phyloP scores from a whole-genome alignment of 2,113 vertebrate species.

The Glareola pratincola region DNA sequence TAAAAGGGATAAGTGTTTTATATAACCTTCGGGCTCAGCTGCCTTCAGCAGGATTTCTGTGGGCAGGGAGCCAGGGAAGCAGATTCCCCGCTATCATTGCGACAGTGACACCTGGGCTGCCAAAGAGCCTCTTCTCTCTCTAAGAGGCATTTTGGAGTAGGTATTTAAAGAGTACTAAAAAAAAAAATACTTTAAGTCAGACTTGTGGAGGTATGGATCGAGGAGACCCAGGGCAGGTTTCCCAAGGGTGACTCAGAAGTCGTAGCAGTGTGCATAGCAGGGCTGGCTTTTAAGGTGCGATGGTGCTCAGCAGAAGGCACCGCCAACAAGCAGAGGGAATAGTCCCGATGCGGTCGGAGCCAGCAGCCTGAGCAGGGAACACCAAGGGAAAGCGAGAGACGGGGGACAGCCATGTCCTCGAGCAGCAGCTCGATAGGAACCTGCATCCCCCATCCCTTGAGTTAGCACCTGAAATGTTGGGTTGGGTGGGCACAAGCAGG shows the following conservation, averaged over 20 bases:
- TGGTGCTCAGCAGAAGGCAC: not conserved
- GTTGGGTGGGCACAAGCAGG: not conserved
- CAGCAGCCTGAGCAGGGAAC: not conserved
- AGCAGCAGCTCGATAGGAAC: not conserved
- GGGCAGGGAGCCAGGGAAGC: slow-evolving; percentile 5
- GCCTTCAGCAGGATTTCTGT: slow-evolving; percentile 8
- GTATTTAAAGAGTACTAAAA: not conserved
- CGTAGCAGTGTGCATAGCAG: not conserved
- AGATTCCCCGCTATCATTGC: not conserved
- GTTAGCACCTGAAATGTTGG: not conserved
- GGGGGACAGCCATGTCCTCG: not conserved
- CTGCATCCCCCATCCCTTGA: not conserved
- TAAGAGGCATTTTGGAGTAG: not conserved
- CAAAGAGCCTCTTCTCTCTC: not conserved
- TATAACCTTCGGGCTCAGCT: not conserved
- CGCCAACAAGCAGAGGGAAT: not conserved
- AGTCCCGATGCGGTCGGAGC: fast-evolving
- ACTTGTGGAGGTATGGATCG: not conserved
- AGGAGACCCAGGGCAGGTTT: not conserved
- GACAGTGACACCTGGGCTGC: slow-evolving; percentile 23
- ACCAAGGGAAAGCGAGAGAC: fast-evolving
- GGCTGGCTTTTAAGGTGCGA: not conserved
- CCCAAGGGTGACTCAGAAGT: not conserved
- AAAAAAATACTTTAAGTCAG: not conserved
- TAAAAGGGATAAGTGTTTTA: slow-evolving; percentile 3